Conservation (phyloP, 2,113 vertebrate genomes). For the Scophthalmus maximus region DNA sequence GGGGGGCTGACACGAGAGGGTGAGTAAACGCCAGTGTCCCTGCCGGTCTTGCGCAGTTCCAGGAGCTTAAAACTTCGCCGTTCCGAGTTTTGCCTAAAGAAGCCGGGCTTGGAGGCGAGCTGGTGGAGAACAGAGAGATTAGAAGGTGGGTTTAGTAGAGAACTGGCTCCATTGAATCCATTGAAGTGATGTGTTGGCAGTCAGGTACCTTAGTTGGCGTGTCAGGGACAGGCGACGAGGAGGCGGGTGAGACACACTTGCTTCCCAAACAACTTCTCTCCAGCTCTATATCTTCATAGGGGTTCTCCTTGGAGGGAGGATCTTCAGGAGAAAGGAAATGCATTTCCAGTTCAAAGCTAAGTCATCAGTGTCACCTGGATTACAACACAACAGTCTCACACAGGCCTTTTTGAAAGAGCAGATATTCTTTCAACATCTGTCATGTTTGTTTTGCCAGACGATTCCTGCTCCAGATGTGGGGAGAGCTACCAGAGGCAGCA, state of each 20-base stretch:
- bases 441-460: constrained; percentile 55
- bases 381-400: constrained; percentile 17
- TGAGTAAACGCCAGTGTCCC: constrained; percentile 86
- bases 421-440: constrained; percentile 54
- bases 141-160: neutral
- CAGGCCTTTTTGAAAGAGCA: constrained; percentile 23
- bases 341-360: neutral
- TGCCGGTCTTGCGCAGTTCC: constrained; percentile 89
- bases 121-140: constrained; percentile 22
- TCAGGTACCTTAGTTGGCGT: constrained; percentile 89
- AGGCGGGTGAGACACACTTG: constrained; percentile 88
- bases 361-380: constrained; percentile 18
- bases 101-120: constrained; percentile 87
- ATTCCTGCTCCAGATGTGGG: constrained; percentile 68
- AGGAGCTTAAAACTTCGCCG: constrained; percentile 92
- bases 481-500: constrained; percentile 45
- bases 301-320: constrained; percentile 94
- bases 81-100: constrained; percentile 94
- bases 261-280: constrained; percentile 90
- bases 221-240: constrained; percentile 86
- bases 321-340: constrained; percentile 79
- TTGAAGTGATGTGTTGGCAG: neutral
- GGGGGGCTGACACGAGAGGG: constrained; percentile 93
- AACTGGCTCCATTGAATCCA: neutral
- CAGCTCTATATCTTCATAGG: constrained; percentile 95